Percentiles rank a stretch among this genome's conserved stretches.
These are phyloP conservation scores for Climacteris rufus DNA, from an alignment of 2,113 vertebrate genomes.

Conservation along the genomic window DNA sequence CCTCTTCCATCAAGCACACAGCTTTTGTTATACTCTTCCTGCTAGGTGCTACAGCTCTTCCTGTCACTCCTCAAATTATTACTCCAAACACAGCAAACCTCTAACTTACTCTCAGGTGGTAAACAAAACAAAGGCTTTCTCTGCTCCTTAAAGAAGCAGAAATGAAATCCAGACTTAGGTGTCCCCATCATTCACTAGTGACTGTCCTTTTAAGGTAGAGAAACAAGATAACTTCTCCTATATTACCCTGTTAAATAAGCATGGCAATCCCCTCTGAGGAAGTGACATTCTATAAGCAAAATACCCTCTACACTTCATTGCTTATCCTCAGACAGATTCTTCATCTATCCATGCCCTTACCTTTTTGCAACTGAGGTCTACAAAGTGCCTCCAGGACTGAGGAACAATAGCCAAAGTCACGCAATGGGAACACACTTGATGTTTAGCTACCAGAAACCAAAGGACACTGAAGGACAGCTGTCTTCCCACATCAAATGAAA, in stretches of 20 bases:
- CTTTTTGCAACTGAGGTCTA: neutral
- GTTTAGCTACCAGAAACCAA: neutral
- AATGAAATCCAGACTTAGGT: neutral
- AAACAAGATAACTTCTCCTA: neutral
- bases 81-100: neutral
- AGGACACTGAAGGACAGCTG: neutral
- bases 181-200: accelerated
- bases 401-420: neutral
- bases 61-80: neutral
- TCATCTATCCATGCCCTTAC: neutral
- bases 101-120: neutral
- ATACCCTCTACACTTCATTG: neutral
- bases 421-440: neutral
- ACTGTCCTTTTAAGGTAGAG: neutral
- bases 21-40: neutral
- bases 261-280: neutral
- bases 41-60: neutral
- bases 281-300: neutral
- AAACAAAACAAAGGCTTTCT: neutral
- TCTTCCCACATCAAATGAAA: neutral
- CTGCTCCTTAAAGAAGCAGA: neutral
- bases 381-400: neutral
- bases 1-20: neutral
- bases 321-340: neutral
- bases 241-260: neutral